Base-by-base conservation (phyloP, 1,140 invertebrate species). In the Lepidostoma basale region DNA sequence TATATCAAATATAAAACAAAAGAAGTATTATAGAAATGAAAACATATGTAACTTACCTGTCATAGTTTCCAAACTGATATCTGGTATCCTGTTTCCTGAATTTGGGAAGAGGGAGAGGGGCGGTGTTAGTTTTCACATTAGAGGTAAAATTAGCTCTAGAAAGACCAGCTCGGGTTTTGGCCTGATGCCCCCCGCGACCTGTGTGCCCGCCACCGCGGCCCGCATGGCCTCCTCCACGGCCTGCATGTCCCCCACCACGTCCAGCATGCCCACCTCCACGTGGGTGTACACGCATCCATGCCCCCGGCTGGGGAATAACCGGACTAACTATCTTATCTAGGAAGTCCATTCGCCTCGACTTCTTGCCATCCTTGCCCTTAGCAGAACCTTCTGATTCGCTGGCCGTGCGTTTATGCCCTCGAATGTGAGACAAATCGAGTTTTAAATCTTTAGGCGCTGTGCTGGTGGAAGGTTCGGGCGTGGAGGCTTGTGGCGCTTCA, bases 41-140 rank as follows among this genome's bases (percentile, higher is more conserved):
- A 28, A 58, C 44, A 36, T n/a, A n/a, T n/a, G n/a, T n/a, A n/a
- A 60, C 66, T 76, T 77, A 89, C 87, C 94, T 90, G 77, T 95
- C 93, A 80, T 98, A 98, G 82, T 99, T 98, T 40, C 97, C 97
- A 86, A 93, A 97, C 66, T 94, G 91, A 81, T 95, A 98, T 75
- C 86, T 85, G 52, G 87, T 84, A 76, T 92, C 89, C 78, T 91
- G 90, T 4, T 86, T 83, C 72, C 89, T 87, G 78, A 93, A 92
- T 56, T 88, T 89, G 9, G 90, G 91, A 77, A 88, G 74, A 44
- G 83, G 80, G 75, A 82, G 74, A 69, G 75, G 68, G 75, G 62
- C 49, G 78, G 73, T 67, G 76, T 72, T 40, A 74, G 73, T 12
- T 36, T 44, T 68, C 77, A 79, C 66, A 78, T 74, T 62, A 79